Base-by-base conservation (phyloP, 1,140 invertebrate species). In the Elysia chlorotica region DNA sequence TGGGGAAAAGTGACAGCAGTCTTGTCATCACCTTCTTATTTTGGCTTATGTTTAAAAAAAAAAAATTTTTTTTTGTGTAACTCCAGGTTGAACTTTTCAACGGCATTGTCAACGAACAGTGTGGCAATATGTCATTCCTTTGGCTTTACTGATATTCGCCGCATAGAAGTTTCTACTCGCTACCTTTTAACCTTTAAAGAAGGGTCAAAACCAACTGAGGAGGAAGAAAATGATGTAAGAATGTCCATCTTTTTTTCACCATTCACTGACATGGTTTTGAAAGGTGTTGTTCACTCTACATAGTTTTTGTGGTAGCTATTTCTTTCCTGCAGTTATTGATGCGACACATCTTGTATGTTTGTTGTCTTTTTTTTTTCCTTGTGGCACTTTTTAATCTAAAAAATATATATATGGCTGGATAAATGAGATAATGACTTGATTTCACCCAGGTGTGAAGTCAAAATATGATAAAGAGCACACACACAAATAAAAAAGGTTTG, bases 21-120 rank as follows among this genome's bases (percentile, higher is more conserved):
- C 6, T 23, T 57, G 21, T 6, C 21, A 23, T 14, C 6, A 57
- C 21, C 21, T 23, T 57, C 21, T 23, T 5, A 57, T 14, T 23
- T 57, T 57, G 6, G 30, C 21, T 6, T 23, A 57, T 28, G 6
- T 57, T 5, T 57, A 57, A 57, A 14, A 57, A 23, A 14, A 14
- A 28, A 10, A 10, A 57, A 23, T 23, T 14, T 63, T 63, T 63
- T 25, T 25, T 10, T 63, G 19, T 30, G 21, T 63, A 31, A 53
- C 33, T 54, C 5, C 83, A 94, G 95, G 83, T 91, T 96, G 73
- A 97, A 96, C 87, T 97, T 97, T 86, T 96, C 94, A 14, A 97
- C 96, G 48, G 92, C 96, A 0, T 95, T 95, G 82, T 98, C 95
- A 0, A 97, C 94, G 74, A 98, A 99, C 88, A 94, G 95, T 63